Base-by-base conservation (phyloP, 2,113 vertebrate species). In the Mus musculus region DNA sequence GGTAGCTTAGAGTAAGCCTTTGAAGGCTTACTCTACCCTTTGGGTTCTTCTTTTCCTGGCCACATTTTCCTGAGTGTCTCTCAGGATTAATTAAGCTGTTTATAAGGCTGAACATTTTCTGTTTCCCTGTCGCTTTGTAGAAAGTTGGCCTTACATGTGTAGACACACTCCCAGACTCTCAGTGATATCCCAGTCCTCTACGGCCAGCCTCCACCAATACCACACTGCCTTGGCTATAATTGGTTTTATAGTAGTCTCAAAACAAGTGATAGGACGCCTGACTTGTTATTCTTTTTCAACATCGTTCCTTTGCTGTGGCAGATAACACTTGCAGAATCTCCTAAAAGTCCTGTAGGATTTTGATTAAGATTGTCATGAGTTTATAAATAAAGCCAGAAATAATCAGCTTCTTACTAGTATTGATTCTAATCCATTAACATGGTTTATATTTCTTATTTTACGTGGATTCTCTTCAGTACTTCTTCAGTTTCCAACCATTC, bases 171-270 rank as follows among this genome's bases (percentile, higher is more conserved):
- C n/a, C 42, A 39, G 59, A 30, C n/a, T 42, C n/a, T 42, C 7
- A 1, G 24, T 28, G n/a, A 2, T 39, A 1, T 16, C 26, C 24
- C n/a, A 16, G 17, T 30, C 24, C 59, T 63, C 12, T 4, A 3
- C 0, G 7, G 39, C 39, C 26, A 5, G 14, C 28, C 61, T 85
- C 61, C 26, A 12, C 59, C 24, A 46, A 30, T 7, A 20, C 59
- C 59, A 24, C 61, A 26, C 7, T 65, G 59, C 4, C 14, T 30
- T 63, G 59, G 59, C 26, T 19, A 30, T 42, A 17, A 10, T 2
- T 28, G 82, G 7, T 46, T 65, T 85, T 46, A 46, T 6, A 33
- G 16, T 11, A 19, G 5, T 30, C 59, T 46, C 59, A 63, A 65
- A 42, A 7, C 49, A 49, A 65, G 59, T 28, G 4, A 63, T 46